Evolutionary conservation across 2,888 invertebrate species (phyloP).

Genomic region (Scaptomyza reducta): DNA sequence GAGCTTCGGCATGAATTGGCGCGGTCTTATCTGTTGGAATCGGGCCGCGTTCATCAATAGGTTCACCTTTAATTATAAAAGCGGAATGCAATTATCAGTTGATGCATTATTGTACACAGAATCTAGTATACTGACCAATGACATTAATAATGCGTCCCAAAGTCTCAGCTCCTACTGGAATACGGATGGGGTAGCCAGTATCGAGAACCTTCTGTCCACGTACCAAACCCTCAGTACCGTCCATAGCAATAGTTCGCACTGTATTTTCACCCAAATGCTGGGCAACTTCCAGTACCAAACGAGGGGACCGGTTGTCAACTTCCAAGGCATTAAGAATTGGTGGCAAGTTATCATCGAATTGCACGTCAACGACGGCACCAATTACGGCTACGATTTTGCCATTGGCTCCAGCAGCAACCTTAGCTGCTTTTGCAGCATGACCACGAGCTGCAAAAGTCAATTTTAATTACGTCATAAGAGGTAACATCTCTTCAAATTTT

Average conservation of each 20-base stretch:
- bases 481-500: not conserved
- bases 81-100: not conserved
- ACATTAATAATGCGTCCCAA: slow-evolving; percentile 97
- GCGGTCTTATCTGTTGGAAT: slow-evolving; percentile 91
- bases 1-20: slow-evolving; percentile 95
- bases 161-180: slow-evolving; percentile 95
- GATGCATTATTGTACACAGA: not conserved
- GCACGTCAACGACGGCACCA: slow-evolving; percentile 98
- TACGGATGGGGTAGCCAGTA: slow-evolving; percentile 93
- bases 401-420: slow-evolving; percentile 70
- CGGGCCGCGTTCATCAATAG: slow-evolving; percentile 94
- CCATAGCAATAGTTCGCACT: slow-evolving; percentile 97
- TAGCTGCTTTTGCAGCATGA: slow-evolving; percentile 79
- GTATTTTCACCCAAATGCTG: slow-evolving; percentile 96
- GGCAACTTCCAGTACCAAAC: slow-evolving; percentile 90
- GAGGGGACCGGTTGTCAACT: slow-evolving; percentile 92
- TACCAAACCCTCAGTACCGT: slow-evolving; percentile 95
- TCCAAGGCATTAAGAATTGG: slow-evolving; percentile 97
- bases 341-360: slow-evolving; percentile 95
- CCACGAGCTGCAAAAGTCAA: slow-evolving; percentile 65
- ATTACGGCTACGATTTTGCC: slow-evolving; percentile 93
- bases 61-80: slow-evolving; percentile 83
- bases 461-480: not conserved
- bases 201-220: slow-evolving; percentile 92
- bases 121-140: slow-evolving; percentile 86